Evolutionary conservation across 2,797 vertebrate genomes (phyloP).

Genomic region (Pelodytes ibericus): DNA sequence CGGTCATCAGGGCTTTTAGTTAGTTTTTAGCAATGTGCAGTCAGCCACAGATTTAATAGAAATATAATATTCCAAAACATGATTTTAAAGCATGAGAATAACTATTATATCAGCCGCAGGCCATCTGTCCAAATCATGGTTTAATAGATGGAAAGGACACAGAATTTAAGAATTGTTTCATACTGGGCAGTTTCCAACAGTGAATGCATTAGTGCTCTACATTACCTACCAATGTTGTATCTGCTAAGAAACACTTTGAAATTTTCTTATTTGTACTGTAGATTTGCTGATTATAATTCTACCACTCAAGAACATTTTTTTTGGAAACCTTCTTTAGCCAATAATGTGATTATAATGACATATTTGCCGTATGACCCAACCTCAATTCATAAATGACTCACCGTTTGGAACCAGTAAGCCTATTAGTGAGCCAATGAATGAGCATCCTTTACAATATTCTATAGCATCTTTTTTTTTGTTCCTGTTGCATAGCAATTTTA

Average conservation of each 20-base stretch:
- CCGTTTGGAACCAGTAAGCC: constrained; percentile 47
- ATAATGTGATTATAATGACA: constrained; percentile 57
- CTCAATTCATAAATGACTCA: constrained; percentile 27
- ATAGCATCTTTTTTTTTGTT: constrained; percentile 44
- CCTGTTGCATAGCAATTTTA: constrained; percentile 52
- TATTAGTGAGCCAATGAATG: constrained; percentile 51
- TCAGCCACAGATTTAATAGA: constrained; percentile 42
- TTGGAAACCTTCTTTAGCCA: constrained; percentile 57
- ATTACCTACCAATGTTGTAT: constrained; percentile 50
- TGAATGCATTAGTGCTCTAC: constrained; percentile 55
- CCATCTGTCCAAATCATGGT: constrained; percentile 42
- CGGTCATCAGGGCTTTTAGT: constrained; percentile 8
- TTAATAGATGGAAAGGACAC: constrained; percentile 50
- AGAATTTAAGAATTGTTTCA: constrained; percentile 44
- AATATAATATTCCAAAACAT: constrained; percentile 55
- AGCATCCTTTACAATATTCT: constrained; percentile 54
- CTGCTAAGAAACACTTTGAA: constrained; percentile 55
- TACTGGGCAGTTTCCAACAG: constrained; percentile 51
- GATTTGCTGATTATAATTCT: constrained; percentile 58
- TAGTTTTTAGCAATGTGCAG: constrained; percentile 19
- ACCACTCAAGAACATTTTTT: constrained; percentile 56
- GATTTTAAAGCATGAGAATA: constrained; percentile 46
- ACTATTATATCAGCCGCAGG: constrained; percentile 41
- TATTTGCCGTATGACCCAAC: constrained; percentile 43
- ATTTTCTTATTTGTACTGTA: constrained; percentile 56